These are phyloP conservation scores for Zophobas atratus DNA, from an alignment of 1,140 invertebrate genomes.

Conservation along the genomic window DNA sequence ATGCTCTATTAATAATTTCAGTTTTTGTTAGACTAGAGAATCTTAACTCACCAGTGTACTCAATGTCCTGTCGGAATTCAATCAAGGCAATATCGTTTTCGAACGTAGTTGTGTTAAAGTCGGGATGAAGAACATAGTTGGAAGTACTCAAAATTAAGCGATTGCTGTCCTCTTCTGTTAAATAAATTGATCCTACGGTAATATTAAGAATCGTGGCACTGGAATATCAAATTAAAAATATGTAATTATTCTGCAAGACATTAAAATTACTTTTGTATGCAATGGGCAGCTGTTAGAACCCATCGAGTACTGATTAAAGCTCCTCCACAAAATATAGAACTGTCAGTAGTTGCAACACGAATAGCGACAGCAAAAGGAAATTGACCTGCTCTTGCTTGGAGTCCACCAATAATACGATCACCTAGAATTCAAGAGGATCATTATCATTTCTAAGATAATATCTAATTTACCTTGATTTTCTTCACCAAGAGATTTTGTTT, in stretches of 20 bases:
- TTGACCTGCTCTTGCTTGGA: neutral
- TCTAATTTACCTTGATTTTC: neutral
- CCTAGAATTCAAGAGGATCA: conserved; percentile 5
- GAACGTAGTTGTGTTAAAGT: neutral
- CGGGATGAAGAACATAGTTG: conserved; percentile 8
- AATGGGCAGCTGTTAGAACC: conserved; percentile 9
- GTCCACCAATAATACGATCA: conserved; percentile 8
- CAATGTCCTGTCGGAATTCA: neutral
- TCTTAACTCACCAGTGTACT: neutral
- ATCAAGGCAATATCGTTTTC: conserved; percentile 5
- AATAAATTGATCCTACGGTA: neutral
- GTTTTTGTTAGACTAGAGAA: neutral
- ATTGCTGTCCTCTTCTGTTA: neutral
- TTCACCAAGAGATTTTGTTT: neutral
- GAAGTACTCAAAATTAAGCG: neutral
- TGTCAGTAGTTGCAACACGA: neutral
- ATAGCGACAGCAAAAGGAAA: neutral
- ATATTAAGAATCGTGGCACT: conserved; percentile 1
- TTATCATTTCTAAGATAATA: too few species aligned
- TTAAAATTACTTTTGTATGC: conserved; percentile 1
- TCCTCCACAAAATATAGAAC: neutral
- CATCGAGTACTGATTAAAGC: neutral
- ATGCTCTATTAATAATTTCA: neutral
- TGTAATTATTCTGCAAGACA: neutral
- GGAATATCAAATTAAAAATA: neutral